Evolutionary conservation across 2,888 invertebrate species (phyloP).

Genomic region (Ptychoptera albimana): DNA sequence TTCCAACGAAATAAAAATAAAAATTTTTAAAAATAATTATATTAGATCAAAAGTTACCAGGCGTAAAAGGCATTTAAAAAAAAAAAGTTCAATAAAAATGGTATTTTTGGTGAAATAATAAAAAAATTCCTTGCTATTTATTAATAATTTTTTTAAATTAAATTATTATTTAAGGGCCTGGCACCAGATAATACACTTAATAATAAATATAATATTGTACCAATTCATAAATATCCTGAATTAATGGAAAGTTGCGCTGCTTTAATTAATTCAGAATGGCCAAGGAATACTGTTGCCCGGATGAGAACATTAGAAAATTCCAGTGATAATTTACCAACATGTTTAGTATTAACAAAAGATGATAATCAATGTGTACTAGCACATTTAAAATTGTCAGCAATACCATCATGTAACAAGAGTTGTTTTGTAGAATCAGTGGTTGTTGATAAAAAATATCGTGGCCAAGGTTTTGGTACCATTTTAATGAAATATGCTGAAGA

Average conservation of each 20-base stretch:
- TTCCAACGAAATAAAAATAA: too few species aligned
- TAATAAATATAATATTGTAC: conserved; percentile 39
- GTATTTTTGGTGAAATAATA: background rate
- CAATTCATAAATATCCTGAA: conserved; percentile 56
- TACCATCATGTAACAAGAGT: conserved; percentile 50
- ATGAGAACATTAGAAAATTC: conserved; percentile 58
- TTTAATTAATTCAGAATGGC: conserved; percentile 77
- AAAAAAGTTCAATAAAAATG: too few species aligned
- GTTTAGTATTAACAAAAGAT: conserved; percentile 45
- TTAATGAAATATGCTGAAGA: conserved; percentile 60
- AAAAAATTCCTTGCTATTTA: too few species aligned
- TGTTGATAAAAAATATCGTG: conserved; percentile 51
- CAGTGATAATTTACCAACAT: conserved; percentile 54
- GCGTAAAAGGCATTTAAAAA: too few species aligned
- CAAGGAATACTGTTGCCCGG: conserved; percentile 62
- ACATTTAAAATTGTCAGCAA: conserved; percentile 61
- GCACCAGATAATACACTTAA: conserved; percentile 30
- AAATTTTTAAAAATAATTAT: too few species aligned
- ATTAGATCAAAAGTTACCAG: too few species aligned
- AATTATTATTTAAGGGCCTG: conserved; percentile 20
- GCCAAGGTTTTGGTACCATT: conserved; percentile 59
- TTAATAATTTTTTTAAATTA: too few species aligned
- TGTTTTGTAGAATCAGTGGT: conserved; percentile 75
- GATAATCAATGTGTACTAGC: conserved; percentile 45
- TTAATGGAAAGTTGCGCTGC: conserved; percentile 54